Evolutionary conservation across 2,888 invertebrate genomes (phyloP), one percentile per base, ranked within the genome.

Genomic region (Cylloceria caligata): DNA sequence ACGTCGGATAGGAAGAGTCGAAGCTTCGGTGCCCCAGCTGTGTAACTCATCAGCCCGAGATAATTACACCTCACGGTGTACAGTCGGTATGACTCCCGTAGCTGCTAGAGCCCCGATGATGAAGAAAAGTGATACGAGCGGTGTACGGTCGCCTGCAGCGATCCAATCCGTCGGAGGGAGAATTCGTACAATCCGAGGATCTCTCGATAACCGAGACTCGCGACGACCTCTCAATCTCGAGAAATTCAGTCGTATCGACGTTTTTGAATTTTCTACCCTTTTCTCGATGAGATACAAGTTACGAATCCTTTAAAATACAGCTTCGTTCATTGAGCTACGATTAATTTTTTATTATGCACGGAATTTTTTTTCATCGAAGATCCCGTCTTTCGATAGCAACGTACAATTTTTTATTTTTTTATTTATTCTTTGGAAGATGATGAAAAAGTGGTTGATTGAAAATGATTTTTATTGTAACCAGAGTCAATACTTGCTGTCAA

Each of bases 11-110:
- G n/a, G n/a, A 77, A 73, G 78, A 82, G 81, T 69, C 83, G 68
- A 80, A 80, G 68, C 71, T 75, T 52, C 19, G 39, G 73, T 45
- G 49, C 76, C 62, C 19, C 47, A 68, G 80, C 76, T 76, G 80
- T 76, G 80, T 80, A 83, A 83, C 83, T 83, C 83, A 83, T 83
- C 83, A 80, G 72, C 75, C 39, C 83, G 83, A 34, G 83, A 83
- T 83, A 83, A 83, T 83, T 82, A 75, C 79, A 81, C 76, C 68
- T 72, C 67, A 69, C 52, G 71, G 47, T 77, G 60, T 52, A 67
- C 24, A 49, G n/a, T 57, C 78, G 52, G 21, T 49, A 62, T 72
- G 79, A 76, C 72, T 83, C 72, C 75, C 55, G 82, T 75, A 68
- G 79, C 57, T 42, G 6, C 19, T 42, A 30, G 27, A 9, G 55